Evolutionary conservation across 1,140 invertebrate species (phyloP), one percentile per base, ranked within the genome.

Genomic region (Drosophila ambigua): DNA sequence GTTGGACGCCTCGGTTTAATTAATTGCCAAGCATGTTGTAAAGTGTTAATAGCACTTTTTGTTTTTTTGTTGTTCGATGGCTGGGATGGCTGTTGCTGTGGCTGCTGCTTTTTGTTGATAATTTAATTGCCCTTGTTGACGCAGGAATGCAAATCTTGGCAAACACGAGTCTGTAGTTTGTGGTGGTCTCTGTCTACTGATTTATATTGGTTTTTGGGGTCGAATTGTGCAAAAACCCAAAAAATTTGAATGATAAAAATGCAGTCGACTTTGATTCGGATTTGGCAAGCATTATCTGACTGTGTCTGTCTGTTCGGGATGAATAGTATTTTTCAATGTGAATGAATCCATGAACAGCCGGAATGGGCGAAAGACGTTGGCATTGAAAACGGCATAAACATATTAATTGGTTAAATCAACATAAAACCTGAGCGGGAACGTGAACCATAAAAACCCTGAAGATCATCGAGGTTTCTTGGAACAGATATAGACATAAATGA

Each of bases 21-120:
- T 85, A 81, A 85, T 85, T 81, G 69, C 77, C 73, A 60, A 60
- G 61, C 58, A 62, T 87, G 81, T 72, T 81, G 81, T 81, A 77
- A 85, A 80, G 63, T 81, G 68, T 81, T 85, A 80, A 82, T 75
- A 74, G 62, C 54, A 75, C 67, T 72, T 81, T 53, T 63, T 49
- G 53, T 67, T 50, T 61, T 20, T 20, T 20, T 20, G 16, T 16
- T 71, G 77, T 50, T 61, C 61, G 63, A 74, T 73, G 50, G 55
- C 48, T 20, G 20, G 20, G 20, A 20, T 20, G 20, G 71, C 49
- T 20, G 24, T 8, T 7, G 46, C 59, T 60, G 61, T 63, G 68
- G 52, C 73, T 28, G 0, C 31, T 3, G 31, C 49, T 49, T 8
- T 20, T 43, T 35, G 45, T 57, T 82, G 76, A 79, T 76, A 49